Conservation (phyloP, 1,140 invertebrate genomes). For the Apis cerana region DNA sequence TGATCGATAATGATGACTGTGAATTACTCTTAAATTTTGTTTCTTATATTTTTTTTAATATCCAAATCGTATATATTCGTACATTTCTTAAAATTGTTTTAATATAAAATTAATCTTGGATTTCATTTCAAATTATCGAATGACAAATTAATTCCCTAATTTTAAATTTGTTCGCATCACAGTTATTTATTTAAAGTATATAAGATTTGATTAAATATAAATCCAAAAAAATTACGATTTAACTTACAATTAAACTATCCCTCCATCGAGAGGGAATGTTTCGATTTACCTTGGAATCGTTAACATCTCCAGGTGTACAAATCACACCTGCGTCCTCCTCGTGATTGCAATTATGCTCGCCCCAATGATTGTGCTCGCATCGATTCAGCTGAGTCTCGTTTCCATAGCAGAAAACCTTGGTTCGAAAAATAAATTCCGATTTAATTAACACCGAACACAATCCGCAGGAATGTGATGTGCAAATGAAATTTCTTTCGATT, state of each 20-base stretch:
- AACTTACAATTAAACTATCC: conserved; percentile 35
- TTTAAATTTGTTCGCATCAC: conserved; percentile 15
- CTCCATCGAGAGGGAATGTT: conserved; percentile 21
- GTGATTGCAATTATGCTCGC: conserved; percentile 87
- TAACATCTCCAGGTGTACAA: conserved; percentile 77
- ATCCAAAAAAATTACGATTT: neutral
- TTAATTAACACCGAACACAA: neutral
- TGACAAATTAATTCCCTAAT: neutral
- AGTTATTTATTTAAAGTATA: neutral
- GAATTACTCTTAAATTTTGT: neutral
- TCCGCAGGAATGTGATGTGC: rapidly evolving
- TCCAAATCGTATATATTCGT: neutral
- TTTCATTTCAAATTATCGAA: neutral
- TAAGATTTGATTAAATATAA: neutral
- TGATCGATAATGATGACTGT: too few species aligned
- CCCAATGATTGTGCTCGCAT: conserved; percentile 87
- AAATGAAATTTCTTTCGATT: neutral
- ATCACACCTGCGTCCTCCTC: conserved; percentile 88
- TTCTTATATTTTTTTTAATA: neutral
- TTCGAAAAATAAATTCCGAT: conserved; percentile 35
- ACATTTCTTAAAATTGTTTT: neutral
- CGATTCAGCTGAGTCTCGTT: conserved; percentile 85
- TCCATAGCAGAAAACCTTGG: conserved; percentile 85
- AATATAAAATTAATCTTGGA: neutral
- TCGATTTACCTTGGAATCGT: conserved; percentile 73